phyloP scores from a whole-genome alignment of 2,113 vertebrate genomes.

The Urocitellus parryii region DNA sequence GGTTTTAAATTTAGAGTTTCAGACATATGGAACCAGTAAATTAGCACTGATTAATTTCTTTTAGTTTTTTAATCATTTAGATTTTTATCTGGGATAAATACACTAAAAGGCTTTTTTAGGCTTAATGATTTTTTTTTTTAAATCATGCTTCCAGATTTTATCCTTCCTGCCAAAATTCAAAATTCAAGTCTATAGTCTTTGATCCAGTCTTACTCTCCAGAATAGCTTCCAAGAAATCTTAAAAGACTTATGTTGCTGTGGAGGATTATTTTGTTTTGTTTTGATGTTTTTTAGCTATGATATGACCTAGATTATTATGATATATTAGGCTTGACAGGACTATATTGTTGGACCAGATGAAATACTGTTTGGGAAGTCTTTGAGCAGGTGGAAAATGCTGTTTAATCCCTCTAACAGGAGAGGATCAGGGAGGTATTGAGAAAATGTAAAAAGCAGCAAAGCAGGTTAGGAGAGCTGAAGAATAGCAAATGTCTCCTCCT shows the following conservation, averaged over 20 bases:
- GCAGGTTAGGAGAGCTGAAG: conserved; percentile 64
- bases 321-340: conserved; percentile 72
- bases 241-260: conserved; percentile 6
- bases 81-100: conserved; percentile 44
- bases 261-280: conserved; percentile 11
- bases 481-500: conserved; percentile 74
- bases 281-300: background rate
- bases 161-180: conserved; percentile 55
- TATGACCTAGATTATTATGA: conserved; percentile 75
- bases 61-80: conserved; percentile 19
- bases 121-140: background rate
- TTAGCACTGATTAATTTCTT: conserved; percentile 19
- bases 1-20: conserved; percentile 53
- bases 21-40: conserved; percentile 1
- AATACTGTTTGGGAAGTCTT: conserved; percentile 67
- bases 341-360: conserved; percentile 73
- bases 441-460: conserved; percentile 71
- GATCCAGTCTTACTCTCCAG: conserved; percentile 42
- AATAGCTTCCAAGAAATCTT: conserved; percentile 9
- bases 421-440: conserved; percentile 60
- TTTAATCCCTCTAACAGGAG: conserved; percentile 78
- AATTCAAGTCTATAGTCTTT: conserved; percentile 57
- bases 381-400: conserved; percentile 79
- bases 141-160: conserved; percentile 17
- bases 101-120: background rate